Evolutionary conservation across 2,113 vertebrate species (phyloP), one percentile per base, ranked within the genome.

Genomic region (Propithecus coquereli): DNA sequence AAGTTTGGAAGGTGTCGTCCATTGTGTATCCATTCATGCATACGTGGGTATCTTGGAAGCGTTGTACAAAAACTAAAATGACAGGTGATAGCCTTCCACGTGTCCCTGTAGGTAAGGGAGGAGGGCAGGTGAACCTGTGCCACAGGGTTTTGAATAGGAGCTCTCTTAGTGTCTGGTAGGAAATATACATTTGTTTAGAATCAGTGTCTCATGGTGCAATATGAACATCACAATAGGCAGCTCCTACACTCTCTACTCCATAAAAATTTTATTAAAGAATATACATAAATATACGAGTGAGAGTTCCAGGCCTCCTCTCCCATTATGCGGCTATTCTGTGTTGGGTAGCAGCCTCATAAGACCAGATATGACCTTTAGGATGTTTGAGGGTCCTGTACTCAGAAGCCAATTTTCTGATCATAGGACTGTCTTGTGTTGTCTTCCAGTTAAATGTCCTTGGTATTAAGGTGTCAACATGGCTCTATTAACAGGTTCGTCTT

Each of bases 201-300:
- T n/a, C 5, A 59, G 12, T 61, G 25, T 50, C 6, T n/a, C 74
- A 85, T 50, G 40, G 2, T 5, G 8, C 57, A 13, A 54, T 25
- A 17, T 3, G n/a, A 81, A 2, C 8, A 43, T 45, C 8, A 34
- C 8, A n/a, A 22, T 2, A 43, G 57, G 50, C 0, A 37, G n/a
- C 8, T 73, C 8, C 61, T 57, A 4, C 5, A 30, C 14, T 12
- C 18, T 74, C 4, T n/a, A 17, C 1, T 65, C 43, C 37, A 32
- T 12, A 54, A 43, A 27, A 2, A 16, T 52, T 76, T 63, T 22
- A 68, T 37, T 82, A 1, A 71, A 88, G 22, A 37, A 32, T 0
- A 1, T 3, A 45, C 22, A 9, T 61, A 40, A 47, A 45, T 20
- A 45, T 2, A 3, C 0, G 8, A 22, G 3, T 2, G 0, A 23